Evolutionary conservation across 2,797 vertebrate species (phyloP), one percentile per base, ranked within the genome.

Genomic region (Artibeus jamaicensis): DNA sequence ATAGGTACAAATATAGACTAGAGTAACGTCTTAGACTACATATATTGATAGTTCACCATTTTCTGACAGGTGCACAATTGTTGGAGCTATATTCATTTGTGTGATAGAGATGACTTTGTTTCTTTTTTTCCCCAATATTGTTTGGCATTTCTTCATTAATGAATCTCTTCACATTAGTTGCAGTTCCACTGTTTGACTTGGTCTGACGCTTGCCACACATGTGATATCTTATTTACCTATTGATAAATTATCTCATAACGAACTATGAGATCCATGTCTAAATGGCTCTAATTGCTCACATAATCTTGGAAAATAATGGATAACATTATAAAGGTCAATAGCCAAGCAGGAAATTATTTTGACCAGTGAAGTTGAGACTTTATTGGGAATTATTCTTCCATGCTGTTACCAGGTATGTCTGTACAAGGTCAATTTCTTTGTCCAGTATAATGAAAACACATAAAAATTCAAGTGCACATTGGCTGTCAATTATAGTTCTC

Each of bases 171-270:
- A 89, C 5, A 78, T 77, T 89, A 95, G 95, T 96, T 94, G 59
- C 68, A 91, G 18, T 87, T 94, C 34, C 26, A 85, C 46, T 93
- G 67, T 42, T 86, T 89, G 65, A 91, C 53, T 94, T 90, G 44
- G 83, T 74, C 37, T 93, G 91, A 93, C 74, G 95, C 15, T 89
- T 57, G 37, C 11, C 73, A 92, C 78, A 74, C 73, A 73, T 86
- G 65, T 92, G 92, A 86, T 84, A 85, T 95, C 91, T 97, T 96
- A 96, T 95, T 97, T 98, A 91, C 78, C 97, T 89, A 96, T 91
- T 97, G 94, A 76, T 76, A 91, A 96, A 95, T 79, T 78, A 50
- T 50, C 42, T 39, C 29, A 48, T 94, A 89, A 84, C 22, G 87
- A 95, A 57, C 53, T 34, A 68, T 91, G 86, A 95, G 83, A 86